A percentile compares a stretch with the other conserved stretches of the same genome.
Evolutionary conservation across 2,113 vertebrate genomes (phyloP).

Genomic region (Sclerurus mexicanus): DNA sequence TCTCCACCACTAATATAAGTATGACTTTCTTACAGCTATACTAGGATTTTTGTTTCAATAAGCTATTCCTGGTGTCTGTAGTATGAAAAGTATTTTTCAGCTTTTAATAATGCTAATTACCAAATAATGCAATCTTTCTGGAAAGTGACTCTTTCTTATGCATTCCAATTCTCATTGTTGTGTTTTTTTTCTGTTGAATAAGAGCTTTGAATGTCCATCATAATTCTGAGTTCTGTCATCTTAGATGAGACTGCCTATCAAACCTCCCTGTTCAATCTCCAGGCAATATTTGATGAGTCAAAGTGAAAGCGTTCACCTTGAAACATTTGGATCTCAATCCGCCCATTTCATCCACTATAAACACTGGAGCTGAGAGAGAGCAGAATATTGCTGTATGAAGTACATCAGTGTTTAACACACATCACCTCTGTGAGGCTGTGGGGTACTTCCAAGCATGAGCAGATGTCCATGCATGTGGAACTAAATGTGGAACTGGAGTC

Average conservation of each 20-base stretch:
- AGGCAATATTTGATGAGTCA: background rate
- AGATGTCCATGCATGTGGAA: background rate
- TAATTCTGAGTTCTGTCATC: background rate
- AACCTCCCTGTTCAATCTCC: background rate
- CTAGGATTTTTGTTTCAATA: background rate
- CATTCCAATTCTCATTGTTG: background rate
- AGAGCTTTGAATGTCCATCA: background rate
- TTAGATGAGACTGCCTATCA: background rate
- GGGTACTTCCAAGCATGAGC: background rate
- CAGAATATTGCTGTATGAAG: background rate
- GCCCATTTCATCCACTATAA: background rate
- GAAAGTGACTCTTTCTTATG: background rate
- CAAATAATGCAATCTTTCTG: background rate
- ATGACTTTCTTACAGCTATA: background rate
- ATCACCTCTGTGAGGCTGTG: background rate
- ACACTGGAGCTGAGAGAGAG: background rate
- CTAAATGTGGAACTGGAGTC: background rate
- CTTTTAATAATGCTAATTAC: background rate
- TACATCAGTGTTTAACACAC: background rate
- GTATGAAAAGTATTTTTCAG: background rate
- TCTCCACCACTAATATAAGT: background rate
- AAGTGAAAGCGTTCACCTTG: slow-evolving; percentile 3
- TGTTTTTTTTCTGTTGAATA: background rate
- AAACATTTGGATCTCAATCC: background rate
- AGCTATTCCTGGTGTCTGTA: background rate